A percentile compares a stretch with the other conserved stretches of the same genome.
Evolutionary conservation across 2,797 vertebrate genomes (phyloP).

Genomic region (Hipposideros larvatus): DNA sequence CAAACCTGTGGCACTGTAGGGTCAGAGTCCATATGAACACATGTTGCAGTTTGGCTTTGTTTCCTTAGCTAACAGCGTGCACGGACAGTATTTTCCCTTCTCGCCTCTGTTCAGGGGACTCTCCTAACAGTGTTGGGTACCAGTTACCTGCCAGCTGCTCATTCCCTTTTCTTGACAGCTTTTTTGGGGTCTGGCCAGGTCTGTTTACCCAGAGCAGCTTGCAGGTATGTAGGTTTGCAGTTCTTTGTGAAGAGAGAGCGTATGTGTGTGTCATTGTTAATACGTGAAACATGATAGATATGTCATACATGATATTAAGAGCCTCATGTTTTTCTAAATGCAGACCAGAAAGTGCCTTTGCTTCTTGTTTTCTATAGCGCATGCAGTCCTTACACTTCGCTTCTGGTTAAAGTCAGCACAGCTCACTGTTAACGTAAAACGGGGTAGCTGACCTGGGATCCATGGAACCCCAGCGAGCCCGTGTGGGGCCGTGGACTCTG

Average conservation of each 20-base stretch:
- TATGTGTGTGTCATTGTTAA: neutral
- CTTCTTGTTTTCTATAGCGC: neutral
- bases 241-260: neutral
- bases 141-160: too few relatives aligned
- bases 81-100: too few relatives aligned
- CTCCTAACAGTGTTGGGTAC: neutral
- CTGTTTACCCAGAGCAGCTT: neutral
- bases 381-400: too few relatives aligned
- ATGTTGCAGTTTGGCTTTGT: neutral
- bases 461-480: neutral
- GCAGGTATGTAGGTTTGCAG: too few relatives aligned
- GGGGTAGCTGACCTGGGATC: neutral
- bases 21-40: rapidly evolving
- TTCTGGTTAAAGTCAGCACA: neutral
- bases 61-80: neutral
- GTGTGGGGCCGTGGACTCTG: neutral
- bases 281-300: neutral
- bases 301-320: neutral
- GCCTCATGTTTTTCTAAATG: neutral
- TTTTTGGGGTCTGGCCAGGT: neutral
- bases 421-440: neutral
- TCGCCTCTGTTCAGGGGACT: neutral
- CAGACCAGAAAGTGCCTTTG: neutral
- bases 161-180: too few relatives aligned
- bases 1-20: neutral